Conservation (phyloP, 2,888 invertebrate genomes). For the Odontothrips loti region DNA sequence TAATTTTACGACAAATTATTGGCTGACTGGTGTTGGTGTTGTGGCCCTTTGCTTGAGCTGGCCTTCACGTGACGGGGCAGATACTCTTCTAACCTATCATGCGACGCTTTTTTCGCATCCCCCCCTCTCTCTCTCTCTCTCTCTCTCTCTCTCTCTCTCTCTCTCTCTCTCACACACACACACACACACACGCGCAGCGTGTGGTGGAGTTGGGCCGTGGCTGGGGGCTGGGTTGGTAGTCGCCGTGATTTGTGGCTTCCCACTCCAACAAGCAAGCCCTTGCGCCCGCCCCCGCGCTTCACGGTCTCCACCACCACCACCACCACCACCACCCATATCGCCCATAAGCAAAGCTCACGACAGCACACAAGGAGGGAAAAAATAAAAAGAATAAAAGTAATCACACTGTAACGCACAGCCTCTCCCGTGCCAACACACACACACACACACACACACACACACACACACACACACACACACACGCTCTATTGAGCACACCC, state of each 20-base stretch:
- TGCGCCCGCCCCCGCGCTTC: neutral
- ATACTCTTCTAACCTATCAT: neutral
- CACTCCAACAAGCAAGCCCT: constrained; percentile 13
- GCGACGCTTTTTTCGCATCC: neutral
- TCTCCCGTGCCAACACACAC: constrained; percentile 7
- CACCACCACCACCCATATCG: too few species aligned
- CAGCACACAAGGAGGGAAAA: too few species aligned
- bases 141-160: neutral
- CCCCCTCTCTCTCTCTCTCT: neutral
- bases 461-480: too few species aligned
- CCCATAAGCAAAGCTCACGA: too few species aligned
- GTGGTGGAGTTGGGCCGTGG: neutral
- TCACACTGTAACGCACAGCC: constrained; percentile 8
- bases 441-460: neutral
- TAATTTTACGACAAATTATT: too few species aligned
- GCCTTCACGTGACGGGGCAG: too few species aligned
- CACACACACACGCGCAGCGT: too few species aligned
- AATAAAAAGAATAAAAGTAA: constrained; percentile 1
- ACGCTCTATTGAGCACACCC: too few species aligned
- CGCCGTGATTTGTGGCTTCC: constrained; percentile 14
- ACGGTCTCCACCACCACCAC: neutral
- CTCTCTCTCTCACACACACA: neutral
- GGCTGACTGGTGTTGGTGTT: too few species aligned
- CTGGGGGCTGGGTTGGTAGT: neutral
- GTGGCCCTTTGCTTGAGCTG: too few species aligned